Evolutionary conservation across 2,888 invertebrate genomes (phyloP).

Genomic region (Aporophyla nigra): DNA sequence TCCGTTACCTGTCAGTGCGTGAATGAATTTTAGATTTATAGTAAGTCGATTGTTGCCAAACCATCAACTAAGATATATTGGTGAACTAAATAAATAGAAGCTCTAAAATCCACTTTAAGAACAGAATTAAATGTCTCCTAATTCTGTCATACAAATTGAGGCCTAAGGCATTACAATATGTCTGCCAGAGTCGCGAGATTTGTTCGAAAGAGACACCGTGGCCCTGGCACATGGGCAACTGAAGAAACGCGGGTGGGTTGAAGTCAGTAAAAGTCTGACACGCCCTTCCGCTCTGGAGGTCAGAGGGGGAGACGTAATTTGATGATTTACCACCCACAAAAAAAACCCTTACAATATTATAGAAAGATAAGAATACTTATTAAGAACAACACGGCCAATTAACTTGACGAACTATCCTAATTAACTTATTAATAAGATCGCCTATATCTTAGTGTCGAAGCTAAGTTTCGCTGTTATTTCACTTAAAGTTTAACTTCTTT

Average conservation of each 20-base stretch:
- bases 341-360: neutral
- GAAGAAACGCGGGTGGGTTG: too few species aligned
- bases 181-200: too few species aligned
- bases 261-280: too few species aligned
- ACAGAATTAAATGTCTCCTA: neutral
- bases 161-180: neutral
- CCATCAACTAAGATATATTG: neutral
- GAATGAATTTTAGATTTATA: neutral
- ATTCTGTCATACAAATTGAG: neutral
- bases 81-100: neutral
- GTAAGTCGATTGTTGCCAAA: neutral
- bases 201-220: too few species aligned
- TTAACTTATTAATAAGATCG: conserved; percentile 6
- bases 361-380: neutral
- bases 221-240: too few species aligned
- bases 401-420: neutral
- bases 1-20: too few species aligned
- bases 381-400: neutral
- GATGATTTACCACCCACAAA: too few species aligned
- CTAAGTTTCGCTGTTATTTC: conserved; percentile 31
- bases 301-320: too few species aligned
- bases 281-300: too few species aligned
- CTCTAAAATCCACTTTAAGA: neutral
- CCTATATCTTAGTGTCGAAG: neutral
- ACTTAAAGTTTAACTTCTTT: conserved; percentile 27